These are phyloP conservation scores for Stylophora pistillata DNA, from an alignment of 64 coral and sea anemone species.

Conservation along the genomic window DNA sequence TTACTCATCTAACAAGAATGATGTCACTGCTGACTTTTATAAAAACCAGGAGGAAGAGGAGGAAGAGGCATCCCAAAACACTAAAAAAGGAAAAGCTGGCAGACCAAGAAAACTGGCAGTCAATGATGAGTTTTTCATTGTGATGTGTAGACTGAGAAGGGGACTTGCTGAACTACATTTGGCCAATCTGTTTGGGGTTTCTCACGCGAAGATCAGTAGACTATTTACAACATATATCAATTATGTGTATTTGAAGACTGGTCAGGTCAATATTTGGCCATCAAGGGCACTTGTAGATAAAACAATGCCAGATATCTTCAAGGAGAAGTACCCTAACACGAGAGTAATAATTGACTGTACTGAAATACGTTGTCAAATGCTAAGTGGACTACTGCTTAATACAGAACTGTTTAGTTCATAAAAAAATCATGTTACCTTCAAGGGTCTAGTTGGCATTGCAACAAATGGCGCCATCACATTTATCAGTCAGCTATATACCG, in stretches of 20 bases:
- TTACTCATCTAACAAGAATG: no score
- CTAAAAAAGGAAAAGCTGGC: no score
- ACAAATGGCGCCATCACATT: conserved; percentile 28
- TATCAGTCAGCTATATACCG: conserved; percentile 17
- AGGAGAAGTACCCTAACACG: neutral
- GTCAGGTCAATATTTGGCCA: conserved; percentile 18
- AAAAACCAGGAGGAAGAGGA: no score
- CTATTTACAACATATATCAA: conserved; percentile 33
- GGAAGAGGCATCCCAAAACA: no score
- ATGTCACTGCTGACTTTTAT: no score
- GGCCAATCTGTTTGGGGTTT: conserved; percentile 29
- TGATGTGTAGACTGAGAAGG: conserved; percentile 33
- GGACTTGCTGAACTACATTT: conserved; percentile 36
- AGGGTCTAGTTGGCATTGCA: conserved; percentile 40
- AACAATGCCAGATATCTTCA: neutral
- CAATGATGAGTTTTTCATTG: conserved; percentile 28
- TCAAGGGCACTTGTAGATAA: conserved; percentile 12
- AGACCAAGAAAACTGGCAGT: conserved; percentile 20
- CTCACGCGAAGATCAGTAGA: conserved; percentile 22
- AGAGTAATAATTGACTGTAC: conserved; percentile 30
- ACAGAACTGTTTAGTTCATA: conserved; percentile 39
- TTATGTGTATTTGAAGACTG: conserved; percentile 29
- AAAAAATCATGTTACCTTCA: conserved; percentile 41
- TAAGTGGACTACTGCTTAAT: conserved; percentile 18
- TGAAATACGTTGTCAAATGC: conserved; percentile 26